Base-by-base conservation (phyloP, 2,888 invertebrate species). In the Chymomyza procnemis region DNA sequence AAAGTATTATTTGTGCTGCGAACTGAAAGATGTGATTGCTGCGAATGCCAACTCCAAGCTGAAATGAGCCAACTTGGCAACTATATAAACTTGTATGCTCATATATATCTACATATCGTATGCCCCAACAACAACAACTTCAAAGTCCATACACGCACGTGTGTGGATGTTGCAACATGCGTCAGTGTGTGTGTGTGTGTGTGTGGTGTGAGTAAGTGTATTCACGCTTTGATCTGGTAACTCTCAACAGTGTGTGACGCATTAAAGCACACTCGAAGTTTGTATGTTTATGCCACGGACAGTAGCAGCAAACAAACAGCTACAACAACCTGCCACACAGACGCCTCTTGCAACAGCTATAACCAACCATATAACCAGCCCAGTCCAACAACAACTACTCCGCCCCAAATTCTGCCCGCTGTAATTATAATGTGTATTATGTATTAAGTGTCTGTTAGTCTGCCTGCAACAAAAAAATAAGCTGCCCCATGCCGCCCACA, bases 1-100 rank as follows among this genome's bases (percentile, higher is more conserved):
- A 79, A 81, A 81, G 81, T 82, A 84, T 81, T 65, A 84, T 76
- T 78, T 82, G 82, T 82, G 81, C 78, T 82, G 81, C 57, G 84
- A 79, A 69, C 78, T 84, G 60, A 71, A 76, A 67, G 84, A 82
- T 68, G 82, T 82, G 67, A 84, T 82, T 84, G 74, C 81, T 58
- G 84, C 76, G 76, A 82, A 81, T 73, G 81, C 78, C 74, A 82
- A 82, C 79, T 82, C 82, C 48, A 82, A 81, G 84, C 67, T 82
- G n/a, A 82, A 82, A 74, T 82, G 79, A 81, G 63, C 67, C 58
- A 73, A 81, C 84, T 77, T 69, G 56, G 74, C 70, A 58, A 57
- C 68, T 48, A 67, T 41, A 65, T 55, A 64, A 54, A 46, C 59
- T 48, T 12, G 22, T 21, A 52, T 22, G 54, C 41, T 41, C 54